phyloP scores from a whole-genome alignment of 2,888 invertebrate genomes.

The Eurytoma californica region DNA sequence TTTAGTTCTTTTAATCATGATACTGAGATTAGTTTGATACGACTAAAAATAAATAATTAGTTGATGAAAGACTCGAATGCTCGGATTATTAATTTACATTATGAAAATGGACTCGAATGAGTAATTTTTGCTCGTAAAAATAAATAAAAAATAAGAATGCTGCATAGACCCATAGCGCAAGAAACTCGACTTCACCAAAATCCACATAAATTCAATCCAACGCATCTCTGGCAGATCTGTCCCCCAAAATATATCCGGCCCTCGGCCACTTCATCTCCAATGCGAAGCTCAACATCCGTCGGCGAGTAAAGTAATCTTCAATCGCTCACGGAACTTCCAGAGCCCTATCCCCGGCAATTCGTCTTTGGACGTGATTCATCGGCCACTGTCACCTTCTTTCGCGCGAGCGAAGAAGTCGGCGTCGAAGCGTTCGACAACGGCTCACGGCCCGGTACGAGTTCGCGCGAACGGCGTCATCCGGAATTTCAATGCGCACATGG shows the following conservation, averaged over 20 bases:
- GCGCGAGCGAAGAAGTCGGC: neutral
- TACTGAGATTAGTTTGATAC: too few relatives aligned
- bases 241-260: too few relatives aligned
- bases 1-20: too few relatives aligned
- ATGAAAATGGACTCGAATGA: too few relatives aligned
- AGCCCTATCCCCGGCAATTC: constrained; percentile 12
- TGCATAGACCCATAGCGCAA: neutral
- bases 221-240: too few relatives aligned
- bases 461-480: neutral
- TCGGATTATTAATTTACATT: too few relatives aligned
- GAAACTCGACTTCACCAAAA: too few relatives aligned
- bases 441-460: neutral
- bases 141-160: neutral
- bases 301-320: constrained; percentile 3
- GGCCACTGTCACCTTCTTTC: neutral
- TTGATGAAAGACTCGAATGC: too few relatives aligned
- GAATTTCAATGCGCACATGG: constrained; percentile 11
- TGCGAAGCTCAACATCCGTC: too few relatives aligned
- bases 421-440: neutral
- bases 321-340: neutral
- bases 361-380: neutral
- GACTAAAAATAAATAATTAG: neutral
- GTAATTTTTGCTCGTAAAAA: too few relatives aligned
- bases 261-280: too few relatives aligned
- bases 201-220: too few relatives aligned